These are phyloP conservation scores for Pterobdella sp. DNA, from an alignment of 2,888 invertebrate species.

Conservation along the genomic window DNA sequence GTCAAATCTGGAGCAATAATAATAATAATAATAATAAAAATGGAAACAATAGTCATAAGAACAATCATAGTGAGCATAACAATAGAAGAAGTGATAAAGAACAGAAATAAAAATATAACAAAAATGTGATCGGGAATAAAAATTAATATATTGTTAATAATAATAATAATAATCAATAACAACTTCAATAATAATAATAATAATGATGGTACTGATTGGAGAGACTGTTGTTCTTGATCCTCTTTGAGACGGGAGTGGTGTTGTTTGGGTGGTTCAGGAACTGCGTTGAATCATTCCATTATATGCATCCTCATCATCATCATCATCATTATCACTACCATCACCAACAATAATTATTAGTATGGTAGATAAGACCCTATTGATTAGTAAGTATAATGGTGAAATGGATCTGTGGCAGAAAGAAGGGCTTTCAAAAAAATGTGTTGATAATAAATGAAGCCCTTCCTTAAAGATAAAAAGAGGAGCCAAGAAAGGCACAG, in stretches of 20 bases:
- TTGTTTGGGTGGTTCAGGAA: conserved; percentile 24
- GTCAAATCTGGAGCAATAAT: neutral
- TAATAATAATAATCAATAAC: neutral
- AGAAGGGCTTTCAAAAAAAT: too few relatives aligned
- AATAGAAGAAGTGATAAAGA: neutral
- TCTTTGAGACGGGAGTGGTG: conserved; percentile 23
- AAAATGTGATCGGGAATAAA: neutral
- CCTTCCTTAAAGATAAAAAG: too few relatives aligned
- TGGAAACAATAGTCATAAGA: neutral
- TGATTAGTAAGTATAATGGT: too few relatives aligned
- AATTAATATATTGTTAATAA: neutral
- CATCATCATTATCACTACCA: too few relatives aligned
- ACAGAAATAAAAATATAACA: neutral
- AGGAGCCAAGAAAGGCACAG: too few relatives aligned
- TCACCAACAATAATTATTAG: too few relatives aligned
- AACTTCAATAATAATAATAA: neutral
- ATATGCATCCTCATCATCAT: too few relatives aligned
- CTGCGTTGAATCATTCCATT: too few relatives aligned
- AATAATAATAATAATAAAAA: neutral
- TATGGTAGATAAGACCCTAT: too few relatives aligned
- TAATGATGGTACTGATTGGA: neutral
- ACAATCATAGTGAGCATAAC: neutral
- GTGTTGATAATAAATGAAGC: too few relatives aligned
- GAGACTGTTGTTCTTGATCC: conserved; percentile 15
- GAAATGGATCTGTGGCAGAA: too few relatives aligned